Conservation (phyloP, 1,140 invertebrate species). For the Gonioctena quinquepunctata region DNA sequence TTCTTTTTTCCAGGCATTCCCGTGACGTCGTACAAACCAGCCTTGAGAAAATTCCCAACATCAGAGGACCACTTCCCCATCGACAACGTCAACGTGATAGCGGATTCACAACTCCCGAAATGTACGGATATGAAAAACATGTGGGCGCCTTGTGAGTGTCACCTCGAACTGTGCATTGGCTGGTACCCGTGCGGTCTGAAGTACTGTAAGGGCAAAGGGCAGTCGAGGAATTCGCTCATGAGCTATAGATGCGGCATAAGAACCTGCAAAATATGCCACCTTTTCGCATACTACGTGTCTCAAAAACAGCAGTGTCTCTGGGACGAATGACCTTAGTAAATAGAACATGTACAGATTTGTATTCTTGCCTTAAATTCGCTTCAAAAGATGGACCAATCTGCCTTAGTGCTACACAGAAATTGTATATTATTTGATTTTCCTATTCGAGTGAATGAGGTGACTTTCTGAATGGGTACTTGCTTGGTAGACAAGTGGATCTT, state of each 20-base stretch:
- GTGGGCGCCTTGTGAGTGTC: conserved; percentile 75
- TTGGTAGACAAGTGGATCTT: background rate
- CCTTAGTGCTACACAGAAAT: conserved; percentile 35
- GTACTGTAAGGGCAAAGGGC: conserved; percentile 81
- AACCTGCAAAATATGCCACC: conserved; percentile 87
- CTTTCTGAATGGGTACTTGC: too few species aligned
- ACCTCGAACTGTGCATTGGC: conserved; percentile 80
- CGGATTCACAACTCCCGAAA: conserved; percentile 51
- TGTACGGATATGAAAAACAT: conserved; percentile 69
- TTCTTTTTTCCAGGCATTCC: conserved; percentile 62
- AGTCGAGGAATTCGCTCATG: conserved; percentile 61
- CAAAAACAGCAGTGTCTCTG: conserved; percentile 85
- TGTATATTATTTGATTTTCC: conserved; percentile 1
- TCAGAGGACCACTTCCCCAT: conserved; percentile 43
- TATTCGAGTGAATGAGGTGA: background rate
- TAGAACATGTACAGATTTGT: conserved; percentile 9
- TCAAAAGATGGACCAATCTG: conserved; percentile 42
- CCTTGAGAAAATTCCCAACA: conserved; percentile 63
- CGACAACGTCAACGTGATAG: conserved; percentile 47
- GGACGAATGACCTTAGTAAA: conserved; percentile 72
- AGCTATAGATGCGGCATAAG: conserved; percentile 93
- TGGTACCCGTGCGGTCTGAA: conserved; percentile 93
- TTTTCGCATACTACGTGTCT: conserved; percentile 81
- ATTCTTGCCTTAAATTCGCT: conserved; percentile 32
- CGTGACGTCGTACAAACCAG: conserved; percentile 58